Percentiles rank a stretch among this genome's conserved stretches.
These are phyloP conservation scores for Poecilia latipinna DNA, from an alignment of 2,113 vertebrate species.

Conservation along the genomic window DNA sequence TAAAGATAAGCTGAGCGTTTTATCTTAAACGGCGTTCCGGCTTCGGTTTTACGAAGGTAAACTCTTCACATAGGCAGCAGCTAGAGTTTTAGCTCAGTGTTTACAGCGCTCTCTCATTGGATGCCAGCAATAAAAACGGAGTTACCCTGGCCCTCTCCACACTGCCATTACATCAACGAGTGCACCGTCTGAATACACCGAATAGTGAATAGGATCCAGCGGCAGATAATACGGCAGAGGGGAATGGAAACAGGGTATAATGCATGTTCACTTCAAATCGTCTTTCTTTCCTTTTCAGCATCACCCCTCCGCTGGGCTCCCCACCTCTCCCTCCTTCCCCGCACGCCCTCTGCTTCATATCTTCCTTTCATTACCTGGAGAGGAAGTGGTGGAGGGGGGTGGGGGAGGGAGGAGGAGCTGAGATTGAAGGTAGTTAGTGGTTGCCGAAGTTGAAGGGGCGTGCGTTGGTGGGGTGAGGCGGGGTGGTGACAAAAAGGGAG, in stretches of 20 bases:
- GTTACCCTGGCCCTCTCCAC: conserved; percentile 48
- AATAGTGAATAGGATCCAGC: conserved; percentile 53
- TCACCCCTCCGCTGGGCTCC: too few species aligned
- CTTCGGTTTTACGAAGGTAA: background rate
- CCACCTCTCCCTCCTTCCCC: background rate
- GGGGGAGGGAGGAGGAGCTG: conserved; percentile 16
- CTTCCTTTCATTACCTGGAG: conserved; percentile 76
- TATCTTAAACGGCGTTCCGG: background rate
- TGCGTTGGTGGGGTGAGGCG: conserved; percentile 28
- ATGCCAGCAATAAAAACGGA: conserved; percentile 39
- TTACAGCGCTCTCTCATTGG: conserved; percentile 29
- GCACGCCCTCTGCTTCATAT: conserved; percentile 44
- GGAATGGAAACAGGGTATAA: conserved; percentile 52
- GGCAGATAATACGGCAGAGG: conserved; percentile 51
- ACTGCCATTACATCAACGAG: conserved; percentile 50
- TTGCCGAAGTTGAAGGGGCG: conserved; percentile 51
- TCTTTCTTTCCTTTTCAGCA: conserved; percentile 53
- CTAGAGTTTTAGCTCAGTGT: conserved; percentile 29
- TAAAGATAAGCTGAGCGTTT: background rate
- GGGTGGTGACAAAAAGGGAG: conserved; percentile 27
- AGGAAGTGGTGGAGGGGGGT: conserved; percentile 37
- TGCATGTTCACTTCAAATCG: conserved; percentile 63
- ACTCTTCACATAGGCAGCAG: background rate
- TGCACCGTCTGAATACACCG: conserved; percentile 42
- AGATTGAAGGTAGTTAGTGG: conserved; percentile 69